Evolutionary conservation across 2,888 invertebrate genomes (phyloP).

Genomic region (Lasioglossum vierecki): DNA sequence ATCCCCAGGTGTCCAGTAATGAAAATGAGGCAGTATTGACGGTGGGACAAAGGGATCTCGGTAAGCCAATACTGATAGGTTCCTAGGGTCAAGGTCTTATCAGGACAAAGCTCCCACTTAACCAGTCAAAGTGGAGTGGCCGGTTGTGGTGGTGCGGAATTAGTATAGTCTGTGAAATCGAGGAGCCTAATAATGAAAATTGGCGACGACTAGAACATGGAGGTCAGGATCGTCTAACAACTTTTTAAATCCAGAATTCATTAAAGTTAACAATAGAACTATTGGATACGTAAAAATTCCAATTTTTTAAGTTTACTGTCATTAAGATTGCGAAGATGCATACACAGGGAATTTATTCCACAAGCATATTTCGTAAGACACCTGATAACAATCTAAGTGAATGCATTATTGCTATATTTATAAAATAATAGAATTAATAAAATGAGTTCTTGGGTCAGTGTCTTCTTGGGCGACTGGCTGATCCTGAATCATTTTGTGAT

Average conservation of each 20-base stretch:
- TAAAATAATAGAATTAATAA: neutral
- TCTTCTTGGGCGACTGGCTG: neutral
- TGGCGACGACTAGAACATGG: neutral
- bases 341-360: neutral
- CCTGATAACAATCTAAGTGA: neutral
- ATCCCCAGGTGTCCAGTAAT: neutral
- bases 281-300: neutral
- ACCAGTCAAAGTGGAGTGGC: neutral
- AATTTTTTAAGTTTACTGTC: neutral
- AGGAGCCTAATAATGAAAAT: neutral
- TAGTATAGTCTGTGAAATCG: neutral
- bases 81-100: neutral
- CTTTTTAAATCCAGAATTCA: neutral
- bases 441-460: neutral
- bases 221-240: neutral
- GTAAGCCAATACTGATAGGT: neutral
- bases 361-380: neutral
- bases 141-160: neutral
- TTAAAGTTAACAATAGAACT: neutral
- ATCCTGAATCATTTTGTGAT: neutral
- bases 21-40: neutral
- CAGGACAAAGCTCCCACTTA: conserved; percentile 7
- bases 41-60: neutral
- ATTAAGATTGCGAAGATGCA: neutral
- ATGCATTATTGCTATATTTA: no score